Base-by-base conservation (phyloP, 1,140 invertebrate species). In the Apocrypta bakeri region DNA sequence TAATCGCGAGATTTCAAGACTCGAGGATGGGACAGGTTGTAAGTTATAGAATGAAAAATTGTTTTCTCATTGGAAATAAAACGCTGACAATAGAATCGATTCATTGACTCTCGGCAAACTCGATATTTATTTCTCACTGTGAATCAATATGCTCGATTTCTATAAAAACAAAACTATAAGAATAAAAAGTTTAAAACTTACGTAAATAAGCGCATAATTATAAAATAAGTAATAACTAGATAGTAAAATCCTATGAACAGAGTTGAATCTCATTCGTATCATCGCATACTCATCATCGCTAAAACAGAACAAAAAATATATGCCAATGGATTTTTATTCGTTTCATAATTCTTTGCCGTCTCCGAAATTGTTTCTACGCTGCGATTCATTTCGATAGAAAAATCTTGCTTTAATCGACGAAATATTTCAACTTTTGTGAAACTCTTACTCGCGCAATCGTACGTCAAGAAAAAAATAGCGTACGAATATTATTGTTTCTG, bases 71-170 rank as follows among this genome's bases (percentile, higher is more conserved):
- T 25, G 24, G 64, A 79, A n/a, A 79, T 29, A 7, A 69, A 61
- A 72, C 72, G 68, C 64, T 79, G 66, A 79, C 66, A 79, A 79
- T 79, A 79, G 69, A 24, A 61, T 79, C 42, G 78, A 79, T 78
- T 27, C 76, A 27, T 40, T 12, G 78, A 71, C 78, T 29, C 68
- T 71, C 68, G 78, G 78, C 68, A 79, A 79, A 79, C 37, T 79
- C 40, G 37, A 61, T 79, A 79, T 56, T 79, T 11, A 24, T 78
- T 66, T 78, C 56, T 78, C 29, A 78, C 14, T 66, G 33, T 63
- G 48, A 78, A 75, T 40, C 25, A 66, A 17, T 25, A 79, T 25
- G 40, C 63, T 79, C 33, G 48, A 69, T 48, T 68, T 79, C 76
- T 79, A 68, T 78, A 68, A 68, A 77, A 79, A 68, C 37, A n/a